These are phyloP conservation scores for Cataglyphis cursor DNA, from an alignment of 2,888 invertebrate species.

Conservation along the genomic window DNA sequence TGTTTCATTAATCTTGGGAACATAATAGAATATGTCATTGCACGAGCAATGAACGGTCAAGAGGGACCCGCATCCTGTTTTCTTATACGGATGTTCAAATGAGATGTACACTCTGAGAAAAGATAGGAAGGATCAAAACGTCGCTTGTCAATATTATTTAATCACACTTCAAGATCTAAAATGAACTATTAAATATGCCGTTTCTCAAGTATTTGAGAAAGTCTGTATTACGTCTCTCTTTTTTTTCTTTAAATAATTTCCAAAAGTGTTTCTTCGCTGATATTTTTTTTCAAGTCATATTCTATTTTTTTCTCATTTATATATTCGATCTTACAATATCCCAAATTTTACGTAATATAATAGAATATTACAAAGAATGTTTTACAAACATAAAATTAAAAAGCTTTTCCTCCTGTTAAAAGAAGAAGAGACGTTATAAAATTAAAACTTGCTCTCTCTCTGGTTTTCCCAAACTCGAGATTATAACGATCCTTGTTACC, in stretches of 20 bases:
- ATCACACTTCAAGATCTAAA: background rate
- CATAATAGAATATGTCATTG: background rate
- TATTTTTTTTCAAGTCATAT: background rate
- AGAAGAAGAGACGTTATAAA: background rate
- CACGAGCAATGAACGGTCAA: background rate
- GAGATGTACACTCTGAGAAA: background rate
- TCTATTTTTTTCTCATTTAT: background rate
- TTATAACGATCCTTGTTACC: background rate
- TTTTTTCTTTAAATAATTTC: background rate
- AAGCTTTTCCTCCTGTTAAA: background rate
- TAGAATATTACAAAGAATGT: background rate
- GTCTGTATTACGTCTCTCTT: background rate
- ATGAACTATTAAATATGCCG: background rate
- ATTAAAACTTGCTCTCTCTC: background rate
- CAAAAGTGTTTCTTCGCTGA: background rate
- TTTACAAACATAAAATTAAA: background rate
- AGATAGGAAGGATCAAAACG: background rate
- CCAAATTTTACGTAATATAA: background rate
- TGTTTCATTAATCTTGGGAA: slow-evolving; percentile 5
- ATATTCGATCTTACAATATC: background rate
- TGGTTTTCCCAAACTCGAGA: background rate
- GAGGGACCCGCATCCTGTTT: slow-evolving; percentile 5
- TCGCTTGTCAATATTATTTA: slow-evolving; percentile 19
- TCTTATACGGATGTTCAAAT: slow-evolving; percentile 2
- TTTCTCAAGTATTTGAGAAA: background rate